Percentiles rank a stretch among this genome's conserved stretches.
phyloP scores from a whole-genome alignment of 2,113 vertebrate species.

The Sitta europaea region DNA sequence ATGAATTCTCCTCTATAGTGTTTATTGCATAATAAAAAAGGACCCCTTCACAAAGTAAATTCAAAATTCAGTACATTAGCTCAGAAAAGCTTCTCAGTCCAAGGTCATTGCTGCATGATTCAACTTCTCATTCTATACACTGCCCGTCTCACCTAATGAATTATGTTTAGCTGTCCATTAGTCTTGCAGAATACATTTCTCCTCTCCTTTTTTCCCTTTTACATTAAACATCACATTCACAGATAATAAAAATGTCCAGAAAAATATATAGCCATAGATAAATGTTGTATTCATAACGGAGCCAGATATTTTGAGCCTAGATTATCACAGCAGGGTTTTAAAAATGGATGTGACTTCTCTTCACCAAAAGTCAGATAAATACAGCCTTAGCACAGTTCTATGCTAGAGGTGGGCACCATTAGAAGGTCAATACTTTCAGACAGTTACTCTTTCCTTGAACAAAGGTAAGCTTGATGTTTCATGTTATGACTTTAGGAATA shows the following conservation, averaged over 20 bases:
- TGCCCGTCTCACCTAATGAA: neutral
- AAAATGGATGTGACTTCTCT: neutral
- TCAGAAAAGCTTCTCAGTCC: neutral
- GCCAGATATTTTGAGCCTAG: neutral
- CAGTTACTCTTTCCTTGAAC: neutral
- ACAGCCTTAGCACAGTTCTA: neutral
- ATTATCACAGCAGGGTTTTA: slow-evolving; percentile 6
- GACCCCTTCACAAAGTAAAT: neutral
- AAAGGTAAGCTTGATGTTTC: neutral
- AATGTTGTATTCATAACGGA: neutral
- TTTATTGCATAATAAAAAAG: neutral
- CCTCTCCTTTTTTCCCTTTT: neutral
- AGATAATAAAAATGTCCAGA: slow-evolving; percentile 23
- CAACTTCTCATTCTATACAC: neutral
- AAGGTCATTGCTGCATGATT: slow-evolving; percentile 47
- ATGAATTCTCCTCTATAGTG: neutral
- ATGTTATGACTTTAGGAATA: neutral
- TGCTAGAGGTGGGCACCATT: neutral
- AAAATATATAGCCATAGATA: slow-evolving; percentile 13
- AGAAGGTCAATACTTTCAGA: neutral
- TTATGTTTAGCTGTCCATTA: slow-evolving; percentile 35
- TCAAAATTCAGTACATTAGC: neutral
- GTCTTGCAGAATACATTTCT: slow-evolving; percentile 13
- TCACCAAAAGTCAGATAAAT: neutral
- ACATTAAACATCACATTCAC: slow-evolving; percentile 12